Evolutionary conservation across 2,113 vertebrate species (phyloP).

Genomic region (Casuarius casuarius): DNA sequence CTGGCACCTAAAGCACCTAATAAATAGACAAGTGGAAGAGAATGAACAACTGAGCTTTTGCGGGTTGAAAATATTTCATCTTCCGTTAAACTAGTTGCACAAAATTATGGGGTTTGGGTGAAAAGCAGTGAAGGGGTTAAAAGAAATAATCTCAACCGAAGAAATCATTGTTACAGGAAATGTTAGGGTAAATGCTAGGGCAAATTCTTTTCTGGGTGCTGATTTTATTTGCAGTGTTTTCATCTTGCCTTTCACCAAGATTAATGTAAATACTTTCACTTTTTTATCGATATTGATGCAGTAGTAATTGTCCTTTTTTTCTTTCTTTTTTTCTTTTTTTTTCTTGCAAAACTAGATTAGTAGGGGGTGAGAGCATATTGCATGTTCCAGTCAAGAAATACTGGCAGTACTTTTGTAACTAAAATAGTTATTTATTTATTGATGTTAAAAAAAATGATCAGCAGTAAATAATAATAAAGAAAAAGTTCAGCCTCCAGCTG

Average conservation of each 20-base stretch:
- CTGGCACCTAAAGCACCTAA: neutral
- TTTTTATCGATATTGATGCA: neutral
- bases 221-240: neutral
- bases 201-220: neutral
- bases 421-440: neutral
- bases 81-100: neutral
- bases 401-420: neutral
- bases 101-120: neutral
- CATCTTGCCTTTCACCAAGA: neutral
- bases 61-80: neutral
- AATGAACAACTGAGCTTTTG: neutral
- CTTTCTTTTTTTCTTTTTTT: too few relatives aligned
- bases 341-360: neutral
- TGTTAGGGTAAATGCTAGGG: neutral
- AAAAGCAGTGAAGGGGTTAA: neutral
- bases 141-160: neutral
- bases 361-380: neutral
- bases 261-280: neutral
- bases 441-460: neutral
- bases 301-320: neutral
- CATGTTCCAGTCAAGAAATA: neutral
- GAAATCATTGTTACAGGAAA: neutral
- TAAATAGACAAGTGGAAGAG: neutral
- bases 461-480: neutral
- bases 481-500: neutral